Conservation (phyloP, 2,797 vertebrate genomes). For the Acrossocheilus fasciatus region DNA sequence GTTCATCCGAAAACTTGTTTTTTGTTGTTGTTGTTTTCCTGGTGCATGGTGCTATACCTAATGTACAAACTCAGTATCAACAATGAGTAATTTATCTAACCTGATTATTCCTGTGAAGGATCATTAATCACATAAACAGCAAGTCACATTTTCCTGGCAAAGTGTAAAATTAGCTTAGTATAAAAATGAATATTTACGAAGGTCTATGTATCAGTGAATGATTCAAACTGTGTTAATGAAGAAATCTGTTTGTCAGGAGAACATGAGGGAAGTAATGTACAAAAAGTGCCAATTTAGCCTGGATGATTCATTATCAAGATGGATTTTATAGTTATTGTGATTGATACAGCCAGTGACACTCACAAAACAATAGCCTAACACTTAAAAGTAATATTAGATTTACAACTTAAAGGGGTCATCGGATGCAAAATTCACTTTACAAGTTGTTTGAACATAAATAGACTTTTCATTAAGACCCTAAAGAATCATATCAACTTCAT, state of each 20-base stretch:
- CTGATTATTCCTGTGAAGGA: too few species aligned
- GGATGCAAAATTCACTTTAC: too few species aligned
- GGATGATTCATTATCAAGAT: neutral
- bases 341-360: neutral
- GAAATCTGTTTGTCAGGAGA: neutral
- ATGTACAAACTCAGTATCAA: neutral
- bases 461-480: too few species aligned
- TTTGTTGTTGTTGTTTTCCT: neutral
- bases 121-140: neutral
- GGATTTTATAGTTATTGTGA: neutral
- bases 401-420: neutral
- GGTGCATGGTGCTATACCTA: neutral
- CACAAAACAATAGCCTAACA: neutral
- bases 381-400: neutral
- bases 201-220: neutral
- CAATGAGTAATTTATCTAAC: too few species aligned
- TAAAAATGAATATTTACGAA: neutral
- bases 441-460: too few species aligned
- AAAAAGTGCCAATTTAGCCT: neutral
- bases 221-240: neutral
- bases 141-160: neutral
- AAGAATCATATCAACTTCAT: too few species aligned
- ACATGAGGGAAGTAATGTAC: neutral
- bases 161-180: neutral
- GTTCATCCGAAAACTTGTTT: neutral